Base-by-base conservation (phyloP, 2,797 vertebrate genomes). In the Thaleichthys pacificus region DNA sequence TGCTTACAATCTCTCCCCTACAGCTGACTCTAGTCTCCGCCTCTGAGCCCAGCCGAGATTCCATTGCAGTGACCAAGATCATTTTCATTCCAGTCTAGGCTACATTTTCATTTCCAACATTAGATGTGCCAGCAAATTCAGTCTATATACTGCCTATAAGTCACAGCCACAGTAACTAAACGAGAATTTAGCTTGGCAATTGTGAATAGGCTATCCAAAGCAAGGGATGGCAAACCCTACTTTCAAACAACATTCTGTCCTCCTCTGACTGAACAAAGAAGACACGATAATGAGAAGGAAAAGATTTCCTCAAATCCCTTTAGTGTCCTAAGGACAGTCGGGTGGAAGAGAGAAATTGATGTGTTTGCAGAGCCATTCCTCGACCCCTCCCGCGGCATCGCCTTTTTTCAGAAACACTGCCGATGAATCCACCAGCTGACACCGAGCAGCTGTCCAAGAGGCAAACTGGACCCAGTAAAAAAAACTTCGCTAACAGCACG, bases 391-490 rank as follows among this genome's bases (percentile, higher is more conserved):
- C 42, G 42, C 9, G 42, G 42, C 42, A 47, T 54, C 42, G 26
- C 62, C 89, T 82, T 88, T 24, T 17, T 63, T 24, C 49, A 32
- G 42, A 81, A 67, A 73, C 69, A 74, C 71, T 78, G 77, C 72
- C 76, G 73, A 83, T 68, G 80, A 83, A 89, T 83, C 87, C 89
- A 91, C 88, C 92, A 93, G 91, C 91, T 93, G 92, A 93, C 91
- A 81, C 78, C 0, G 32, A 86, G 90, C 93, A 94, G 93, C 92
- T 94, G 93, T 89, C 89, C 56, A 14, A 88, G 77, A 9, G 86
- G 77, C 86, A 82, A 83, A 87, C 79, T 70, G 76, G 84, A 72
- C 73, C 75, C 63, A 88, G 12, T 47, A 12, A 82, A 83, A 80
- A 80, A 71, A 2, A 69, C 78, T 71, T 51, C 76, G 28, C 19